Evolutionary conservation across 2,113 vertebrate genomes (phyloP).

Genomic region (Coracopsis vasa): DNA sequence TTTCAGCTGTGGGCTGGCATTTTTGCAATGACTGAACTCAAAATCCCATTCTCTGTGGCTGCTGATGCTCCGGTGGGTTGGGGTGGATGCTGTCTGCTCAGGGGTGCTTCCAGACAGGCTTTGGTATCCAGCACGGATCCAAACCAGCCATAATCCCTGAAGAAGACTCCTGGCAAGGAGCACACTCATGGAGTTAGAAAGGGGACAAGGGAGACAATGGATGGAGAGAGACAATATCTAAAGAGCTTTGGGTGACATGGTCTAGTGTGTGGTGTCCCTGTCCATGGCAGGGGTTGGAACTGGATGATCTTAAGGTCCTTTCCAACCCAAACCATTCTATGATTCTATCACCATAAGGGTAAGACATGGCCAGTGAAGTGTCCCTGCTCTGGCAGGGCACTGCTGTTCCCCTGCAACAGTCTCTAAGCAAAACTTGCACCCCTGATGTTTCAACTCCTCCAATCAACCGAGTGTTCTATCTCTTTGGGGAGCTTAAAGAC

Average conservation of each 20-base stretch:
- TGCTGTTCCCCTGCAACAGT: not conserved
- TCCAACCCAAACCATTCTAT: not conserved
- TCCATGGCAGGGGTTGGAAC: not conserved
- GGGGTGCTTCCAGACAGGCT: not conserved
- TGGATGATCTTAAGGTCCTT: not conserved
- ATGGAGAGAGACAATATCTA: not conserved
- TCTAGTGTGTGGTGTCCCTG: not conserved
- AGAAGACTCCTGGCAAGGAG: not conserved
- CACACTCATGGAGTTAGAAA: too few relatives aligned
- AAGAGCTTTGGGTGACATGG: not conserved
- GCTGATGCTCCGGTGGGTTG: fast-evolving
- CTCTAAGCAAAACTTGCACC: not conserved
- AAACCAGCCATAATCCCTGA: not conserved
- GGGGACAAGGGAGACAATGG: not conserved
- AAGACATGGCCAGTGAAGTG: not conserved
- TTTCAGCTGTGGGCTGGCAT: not conserved
- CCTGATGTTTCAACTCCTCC: not conserved
- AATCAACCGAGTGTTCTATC: not conserved
- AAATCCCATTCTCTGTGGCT: fast-evolving
- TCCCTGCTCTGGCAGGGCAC: not conserved
- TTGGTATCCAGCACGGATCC: fast-evolving
- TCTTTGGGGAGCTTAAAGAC: not conserved
- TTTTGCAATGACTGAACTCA: not conserved
- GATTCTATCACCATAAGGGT: not conserved
- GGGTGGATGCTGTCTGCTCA: not conserved